Evolutionary conservation across 2,113 vertebrate genomes (phyloP), one percentile per base, ranked within the genome.

Genomic region (Eonycteris spelaea): DNA sequence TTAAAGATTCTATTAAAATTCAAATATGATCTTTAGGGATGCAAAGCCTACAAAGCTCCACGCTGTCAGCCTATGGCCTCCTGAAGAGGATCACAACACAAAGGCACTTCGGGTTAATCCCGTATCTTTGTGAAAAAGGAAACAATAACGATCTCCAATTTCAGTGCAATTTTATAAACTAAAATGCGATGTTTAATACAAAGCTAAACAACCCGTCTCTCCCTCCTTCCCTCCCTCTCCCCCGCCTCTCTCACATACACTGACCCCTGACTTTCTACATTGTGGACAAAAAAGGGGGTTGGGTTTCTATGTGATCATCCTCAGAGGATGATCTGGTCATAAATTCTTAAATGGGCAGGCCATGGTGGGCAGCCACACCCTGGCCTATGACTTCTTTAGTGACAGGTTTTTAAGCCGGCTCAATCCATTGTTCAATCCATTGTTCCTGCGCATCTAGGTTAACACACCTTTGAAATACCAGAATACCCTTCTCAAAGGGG

Each of bases 1-100:
- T 85, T 73, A 74, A 61, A 90, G 61, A 63, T 55, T 68, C n/a
- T 82, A 92, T 80, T 75, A 94, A 89, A 94, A 86, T 77, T 67
- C 67, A 96, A 91, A 28, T 45, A 80, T 19, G 43, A 48, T 75
- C 65, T 67, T 93, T 51, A 86, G 59, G 51, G 65, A 75, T 48
- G 16, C 14, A 77, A 80, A 89, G 45, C 67, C 30, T 38, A 10
- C 78, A 80, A 63, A 80, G 51, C 45, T 71, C 65, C 6, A 21
- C 19, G 28, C 2, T 0, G 14, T 48, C 48, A 80, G 71, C 61
- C 57, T n/a, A 48, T n/a, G 38, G 71, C 35, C 79, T 74, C 86
- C 80, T 22, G 38, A 30, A 57, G 33, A 28, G 67, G 78, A 67
- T 86, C 40, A 61, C 16, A 33, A 48, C 45, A 94, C 43, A 63